These are phyloP conservation scores for Gopherus flavomarginatus DNA, from an alignment of 2,113 vertebrate genomes.

Conservation along the genomic window DNA sequence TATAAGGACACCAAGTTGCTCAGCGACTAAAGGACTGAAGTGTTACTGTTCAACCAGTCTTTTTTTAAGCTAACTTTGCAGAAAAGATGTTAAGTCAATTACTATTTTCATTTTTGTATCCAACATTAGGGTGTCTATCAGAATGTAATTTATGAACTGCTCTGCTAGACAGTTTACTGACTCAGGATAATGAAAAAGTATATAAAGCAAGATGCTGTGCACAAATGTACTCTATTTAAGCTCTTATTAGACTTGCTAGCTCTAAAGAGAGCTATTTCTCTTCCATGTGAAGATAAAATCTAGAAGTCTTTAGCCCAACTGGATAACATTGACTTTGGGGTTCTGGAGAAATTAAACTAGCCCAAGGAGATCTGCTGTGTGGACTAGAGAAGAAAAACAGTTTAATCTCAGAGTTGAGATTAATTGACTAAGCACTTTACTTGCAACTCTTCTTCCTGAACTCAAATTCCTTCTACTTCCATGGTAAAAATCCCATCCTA, in stretches of 20 bases:
- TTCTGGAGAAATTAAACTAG: background rate
- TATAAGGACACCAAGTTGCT: background rate
- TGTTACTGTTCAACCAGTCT: background rate
- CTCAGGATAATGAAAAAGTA: background rate
- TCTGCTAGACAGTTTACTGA: background rate
- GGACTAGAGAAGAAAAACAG: background rate
- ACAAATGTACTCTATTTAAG: background rate
- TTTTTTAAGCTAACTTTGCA: background rate
- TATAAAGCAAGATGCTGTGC: background rate
- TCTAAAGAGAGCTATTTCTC: background rate
- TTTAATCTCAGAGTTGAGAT: background rate
- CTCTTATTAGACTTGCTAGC: background rate
- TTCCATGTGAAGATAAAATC: background rate
- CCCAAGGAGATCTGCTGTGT: background rate
- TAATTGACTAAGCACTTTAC: background rate
- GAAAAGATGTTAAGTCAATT: background rate
- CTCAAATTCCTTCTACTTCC: background rate
- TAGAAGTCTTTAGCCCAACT: background rate
- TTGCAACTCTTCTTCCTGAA: background rate
- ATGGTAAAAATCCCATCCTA: background rate
- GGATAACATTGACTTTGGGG: background rate
- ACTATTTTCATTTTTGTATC: background rate
- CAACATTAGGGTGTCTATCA: background rate
- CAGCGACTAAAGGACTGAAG: background rate
- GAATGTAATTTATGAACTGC: background rate